Conservation (phyloP, 53 echinoderm and acorn worm genomes). For the Zoroaster sp. region DNA sequence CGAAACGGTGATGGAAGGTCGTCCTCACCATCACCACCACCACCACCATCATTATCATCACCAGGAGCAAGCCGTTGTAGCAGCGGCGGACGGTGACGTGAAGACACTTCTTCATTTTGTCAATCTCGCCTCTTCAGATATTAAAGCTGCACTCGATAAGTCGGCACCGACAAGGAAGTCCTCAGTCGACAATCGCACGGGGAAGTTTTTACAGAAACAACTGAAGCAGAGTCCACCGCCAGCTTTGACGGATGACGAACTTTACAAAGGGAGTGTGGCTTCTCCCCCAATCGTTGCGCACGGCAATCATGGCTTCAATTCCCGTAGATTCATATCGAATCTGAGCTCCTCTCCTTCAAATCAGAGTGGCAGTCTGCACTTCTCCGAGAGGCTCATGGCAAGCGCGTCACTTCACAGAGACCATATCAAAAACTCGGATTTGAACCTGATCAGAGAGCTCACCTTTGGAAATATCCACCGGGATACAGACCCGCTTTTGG, state of each 20-base stretch:
- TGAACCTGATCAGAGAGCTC: slow-evolving; percentile 10
- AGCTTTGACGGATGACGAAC: neutral
- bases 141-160: slow-evolving; percentile 92
- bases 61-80: neutral
- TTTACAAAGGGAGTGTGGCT: neutral
- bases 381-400: slow-evolving; percentile 44
- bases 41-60: slow-evolving; percentile 20
- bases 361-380: slow-evolving; percentile 31
- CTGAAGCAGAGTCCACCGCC: neutral
- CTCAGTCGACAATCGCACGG: neutral
- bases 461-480: slow-evolving; percentile 19
- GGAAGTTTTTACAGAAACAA: slow-evolving; percentile 36
- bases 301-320: neutral
- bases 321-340: neutral
- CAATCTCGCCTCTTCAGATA: slow-evolving; percentile 91
- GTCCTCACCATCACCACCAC: slow-evolving; percentile 27
- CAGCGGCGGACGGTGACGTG: slow-evolving; percentile 65
- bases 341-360: neutral
- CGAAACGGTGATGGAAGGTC: slow-evolving; percentile 18
- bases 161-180: slow-evolving; percentile 51
- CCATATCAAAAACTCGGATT: slow-evolving; percentile 6
- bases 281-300: neutral
- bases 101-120: slow-evolving; percentile 91
- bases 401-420: slow-evolving; percentile 46
- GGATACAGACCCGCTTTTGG: neutral